A percentile compares a stretch with the other conserved stretches of the same genome.
phyloP scores from a whole-genome alignment of 2,113 vertebrate genomes.

The Hippolais icterina region DNA sequence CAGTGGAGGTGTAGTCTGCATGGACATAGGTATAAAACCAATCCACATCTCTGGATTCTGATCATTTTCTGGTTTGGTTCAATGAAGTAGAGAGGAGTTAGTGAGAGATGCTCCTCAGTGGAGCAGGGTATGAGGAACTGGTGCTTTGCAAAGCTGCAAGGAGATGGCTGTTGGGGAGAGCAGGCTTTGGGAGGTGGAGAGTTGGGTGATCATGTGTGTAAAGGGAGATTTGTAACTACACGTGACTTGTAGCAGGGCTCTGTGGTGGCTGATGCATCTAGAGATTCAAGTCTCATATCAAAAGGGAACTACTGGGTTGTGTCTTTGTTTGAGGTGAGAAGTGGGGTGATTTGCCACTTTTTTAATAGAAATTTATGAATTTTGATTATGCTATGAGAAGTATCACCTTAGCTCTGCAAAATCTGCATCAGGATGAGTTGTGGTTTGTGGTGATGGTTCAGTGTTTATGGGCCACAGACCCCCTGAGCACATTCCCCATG shows the following conservation, averaged over 20 bases:
- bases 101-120: background rate
- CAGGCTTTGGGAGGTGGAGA: background rate
- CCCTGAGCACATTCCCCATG: background rate
- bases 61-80: background rate
- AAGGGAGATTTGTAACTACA: background rate
- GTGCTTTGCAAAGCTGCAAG: background rate
- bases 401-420: background rate
- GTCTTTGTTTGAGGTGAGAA: background rate
- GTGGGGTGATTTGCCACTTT: background rate
- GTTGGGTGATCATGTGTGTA: rapidly evolving
- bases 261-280: background rate
- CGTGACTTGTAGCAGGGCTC: background rate
- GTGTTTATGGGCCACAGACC: background rate
- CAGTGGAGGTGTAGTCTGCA: background rate
- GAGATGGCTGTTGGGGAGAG: background rate
- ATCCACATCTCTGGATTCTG: background rate
- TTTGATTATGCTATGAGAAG: background rate
- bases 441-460: rapidly evolving
- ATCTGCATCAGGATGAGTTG: rapidly evolving
- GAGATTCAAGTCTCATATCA: background rate
- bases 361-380: background rate
- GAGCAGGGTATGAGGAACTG: background rate
- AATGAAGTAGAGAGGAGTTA: background rate
- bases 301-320: background rate
- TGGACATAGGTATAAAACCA: background rate